These are phyloP conservation scores for Knipowitschia caucasica DNA, from an alignment of 2,797 vertebrate genomes.

Conservation along the genomic window DNA sequence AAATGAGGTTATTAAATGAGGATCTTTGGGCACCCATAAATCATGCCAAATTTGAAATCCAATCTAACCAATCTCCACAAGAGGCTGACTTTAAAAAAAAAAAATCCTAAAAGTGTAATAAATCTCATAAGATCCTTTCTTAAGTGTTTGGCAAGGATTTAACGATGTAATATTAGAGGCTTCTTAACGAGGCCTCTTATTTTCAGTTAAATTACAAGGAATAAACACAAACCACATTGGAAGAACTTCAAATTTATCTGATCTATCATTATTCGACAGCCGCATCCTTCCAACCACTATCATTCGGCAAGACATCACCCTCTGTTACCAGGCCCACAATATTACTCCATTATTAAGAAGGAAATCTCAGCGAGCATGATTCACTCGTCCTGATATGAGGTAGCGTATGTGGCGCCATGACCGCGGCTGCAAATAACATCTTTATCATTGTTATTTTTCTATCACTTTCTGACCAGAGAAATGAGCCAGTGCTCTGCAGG, in stretches of 20 bases:
- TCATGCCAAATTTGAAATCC: background rate
- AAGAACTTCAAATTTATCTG: constrained; percentile 10
- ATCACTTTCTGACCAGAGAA: constrained; percentile 45
- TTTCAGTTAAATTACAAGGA: constrained; percentile 9
- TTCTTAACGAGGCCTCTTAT: constrained; percentile 24
- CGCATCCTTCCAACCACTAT: constrained; percentile 5
- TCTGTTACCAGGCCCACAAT: constrained; percentile 24
- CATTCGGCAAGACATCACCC: constrained; percentile 17
- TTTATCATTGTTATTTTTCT: constrained; percentile 48
- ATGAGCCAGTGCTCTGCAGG: constrained; percentile 23
- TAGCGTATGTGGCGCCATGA: constrained; percentile 20
- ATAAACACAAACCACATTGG: background rate
- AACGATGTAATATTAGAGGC: constrained; percentile 21
- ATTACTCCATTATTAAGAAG: constrained; percentile 46
- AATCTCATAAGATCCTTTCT: constrained; percentile 33
- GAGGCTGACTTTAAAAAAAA: constrained; percentile 18
- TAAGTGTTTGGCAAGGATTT: constrained; percentile 31
- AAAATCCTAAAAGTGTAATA: constrained; percentile 36
- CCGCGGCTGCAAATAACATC: constrained; percentile 17
- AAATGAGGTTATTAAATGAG: background rate
- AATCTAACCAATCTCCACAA: constrained; percentile 16
- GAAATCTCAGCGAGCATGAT: constrained; percentile 30
- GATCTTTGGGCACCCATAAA: background rate
- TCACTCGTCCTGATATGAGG: constrained; percentile 33
- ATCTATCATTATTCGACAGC: background rate